Base-by-base conservation (phyloP, 2,113 vertebrate genomes). In the Urocitellus parryii region DNA sequence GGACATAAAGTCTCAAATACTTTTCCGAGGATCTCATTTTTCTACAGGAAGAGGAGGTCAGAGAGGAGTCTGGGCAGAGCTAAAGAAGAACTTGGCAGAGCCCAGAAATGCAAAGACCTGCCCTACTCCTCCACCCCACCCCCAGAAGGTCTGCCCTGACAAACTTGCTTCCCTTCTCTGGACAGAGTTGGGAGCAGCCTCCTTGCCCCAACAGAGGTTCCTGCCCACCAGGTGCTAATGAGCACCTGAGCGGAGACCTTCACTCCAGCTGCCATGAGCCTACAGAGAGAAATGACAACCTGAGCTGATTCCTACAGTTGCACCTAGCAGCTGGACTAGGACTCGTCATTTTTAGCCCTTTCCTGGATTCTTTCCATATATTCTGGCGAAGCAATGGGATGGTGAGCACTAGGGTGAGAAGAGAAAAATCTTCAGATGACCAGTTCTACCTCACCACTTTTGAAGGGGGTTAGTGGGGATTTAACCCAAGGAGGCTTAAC, bases 21-120 rank as follows among this genome's bases (percentile, higher is more conserved):
- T 97, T 97, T 98, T 96, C 96, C 4, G n/a, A 97, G 90, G 96
- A 97, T 97, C 97, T 98, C 97, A 97, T 97, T 97, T 97, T 97
- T 95, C 96, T 96, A 27, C 58, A 39, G 93, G 87, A 96, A 95
- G 85, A 95, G 94, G 95, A 93, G 94, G 93, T 96, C 83, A 82
- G 93, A n/a, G 84, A 93, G 78, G 78, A 98, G 88, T 45, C 91
- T 95, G 94, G 78, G 92, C 84, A 95, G 77, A 90, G 95, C 83
- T 29, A 53, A 72, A 79, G 95, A 89, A 95, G 77, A 93, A 63
- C 34, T n/a, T 70, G 68, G 94, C 92, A 58, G 86, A 93, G 80
- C 29, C 83, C 79, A 22, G 48, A 82, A 94, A 77, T 17, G 68
- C 45, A 77, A 27, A 94, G 84, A 56, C 73, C 61, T 27, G 61